Evolutionary conservation across 2,888 invertebrate species (phyloP), one percentile per base, ranked within the genome.

Genomic region (Imbricaverruca yamaguchii): DNA sequence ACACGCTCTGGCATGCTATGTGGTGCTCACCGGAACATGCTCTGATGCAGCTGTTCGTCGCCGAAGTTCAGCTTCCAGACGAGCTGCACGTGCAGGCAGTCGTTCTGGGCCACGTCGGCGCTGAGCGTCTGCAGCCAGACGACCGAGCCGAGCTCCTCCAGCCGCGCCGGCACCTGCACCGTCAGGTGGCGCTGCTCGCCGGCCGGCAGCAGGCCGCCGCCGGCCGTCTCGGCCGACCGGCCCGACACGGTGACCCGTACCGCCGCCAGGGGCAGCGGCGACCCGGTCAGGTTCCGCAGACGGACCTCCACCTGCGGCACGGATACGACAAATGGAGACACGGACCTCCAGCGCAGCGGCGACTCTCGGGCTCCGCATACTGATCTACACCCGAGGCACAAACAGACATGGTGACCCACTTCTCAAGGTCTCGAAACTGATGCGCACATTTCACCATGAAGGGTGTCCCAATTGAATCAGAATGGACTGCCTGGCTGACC

Each of bases 121-220:
- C 53, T 21, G 53, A 74, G 53, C 74, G 74, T 55, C 74, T 74
- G 53, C 74, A 74, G 74, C 74, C 74, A 74, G 53, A 55, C 74
- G 21, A 74, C 74, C 9, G 53, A 53, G 55, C 74, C 74, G 53
- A 74, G 74, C 74, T 74, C 74, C 55, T 53, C 74, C 55, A 74
- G 74, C 21, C 74, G 74, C 18, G 74, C 53, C 9, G 74, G 74
- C 74, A 74, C 55, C 53, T 74, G 53, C 55, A 74, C 15, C 0
- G 8, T 1, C 21, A 74, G 74, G 9, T 7, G 10, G 53, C 74
- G 53, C 55, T 18, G 55, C 53, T 53, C 18, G 55, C 53, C 74
- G 21, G 74, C 53, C 21, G 55, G 9, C 74, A 74, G 74, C 74
- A 55, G 53, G 18, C 74, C 74, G 74, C 74, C 74, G 55, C 23